Evolutionary conservation across 53 echinoderm and acorn worm species (phyloP).

Genomic region (Luidia sarsii): DNA sequence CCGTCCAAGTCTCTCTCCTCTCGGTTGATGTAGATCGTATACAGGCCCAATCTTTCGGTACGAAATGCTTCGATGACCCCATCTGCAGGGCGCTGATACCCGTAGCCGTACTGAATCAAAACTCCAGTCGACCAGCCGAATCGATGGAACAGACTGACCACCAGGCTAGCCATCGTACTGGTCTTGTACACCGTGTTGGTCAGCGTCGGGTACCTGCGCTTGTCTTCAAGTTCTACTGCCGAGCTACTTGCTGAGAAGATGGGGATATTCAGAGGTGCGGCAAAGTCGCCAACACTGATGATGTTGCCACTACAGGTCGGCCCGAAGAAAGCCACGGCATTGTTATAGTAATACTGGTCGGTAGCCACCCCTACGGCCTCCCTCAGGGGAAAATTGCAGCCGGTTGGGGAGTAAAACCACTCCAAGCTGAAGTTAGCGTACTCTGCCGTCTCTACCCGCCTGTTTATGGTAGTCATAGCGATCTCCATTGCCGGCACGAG

Average conservation of each 20-base stretch:
- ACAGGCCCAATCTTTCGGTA: neutral
- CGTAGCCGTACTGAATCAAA: neutral
- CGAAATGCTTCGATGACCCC: neutral
- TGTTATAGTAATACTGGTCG: conserved; percentile 35
- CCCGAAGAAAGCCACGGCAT: conserved; percentile 67
- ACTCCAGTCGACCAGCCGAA: conserved; percentile 3
- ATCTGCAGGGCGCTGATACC: neutral
- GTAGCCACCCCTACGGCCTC: conserved; percentile 12
- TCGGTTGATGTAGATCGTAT: neutral
- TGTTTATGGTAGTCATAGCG: conserved; percentile 59
- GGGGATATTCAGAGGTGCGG: conserved; percentile 71
- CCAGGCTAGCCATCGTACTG: neutral
- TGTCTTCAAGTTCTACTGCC: conserved; percentile 45
- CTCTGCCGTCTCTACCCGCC: conserved; percentile 29
- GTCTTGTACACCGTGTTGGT: neutral
- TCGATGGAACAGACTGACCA: neutral
- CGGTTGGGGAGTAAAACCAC: neutral
- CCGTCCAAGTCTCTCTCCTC: neutral
- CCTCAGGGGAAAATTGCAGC: neutral
- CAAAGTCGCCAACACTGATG: conserved; percentile 62
- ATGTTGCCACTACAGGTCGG: conserved; percentile 71
- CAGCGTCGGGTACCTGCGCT: conserved; percentile 55
- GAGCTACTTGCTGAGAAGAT: conserved; percentile 54
- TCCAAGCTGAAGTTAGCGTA: conserved; percentile 70
- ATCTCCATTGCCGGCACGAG: conserved; percentile 63